A percentile compares a stretch with the other conserved stretches of the same genome.
phyloP scores from a whole-genome alignment of 2,888 invertebrate species.

The Leptodirus hochenwartii region DNA sequence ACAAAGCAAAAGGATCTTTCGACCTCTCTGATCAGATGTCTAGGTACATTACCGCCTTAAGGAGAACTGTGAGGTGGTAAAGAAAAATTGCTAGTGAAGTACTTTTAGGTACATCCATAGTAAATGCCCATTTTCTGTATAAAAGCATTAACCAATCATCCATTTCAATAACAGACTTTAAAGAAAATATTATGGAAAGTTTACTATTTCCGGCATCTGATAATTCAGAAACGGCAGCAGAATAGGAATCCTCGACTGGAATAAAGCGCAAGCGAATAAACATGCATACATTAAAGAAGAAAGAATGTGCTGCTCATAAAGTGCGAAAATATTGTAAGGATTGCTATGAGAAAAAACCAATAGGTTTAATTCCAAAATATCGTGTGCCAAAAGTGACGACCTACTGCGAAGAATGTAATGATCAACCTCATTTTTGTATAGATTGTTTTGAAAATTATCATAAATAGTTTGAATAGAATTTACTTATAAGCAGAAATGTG shows the following conservation, averaged over 20 bases:
- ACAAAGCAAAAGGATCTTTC: conserved; percentile 13
- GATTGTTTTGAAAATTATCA: too few species aligned
- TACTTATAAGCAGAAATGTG: too few species aligned
- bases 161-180: conserved; percentile 1
- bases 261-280: background rate
- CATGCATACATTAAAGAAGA: background rate
- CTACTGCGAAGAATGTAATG: too few species aligned
- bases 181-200: conserved; percentile 1
- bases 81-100: conserved; percentile 13
- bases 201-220: background rate
- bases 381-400: too few species aligned
- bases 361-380: too few species aligned
- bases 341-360: background rate
- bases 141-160: conserved; percentile 4
- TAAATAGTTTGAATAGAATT: too few species aligned
- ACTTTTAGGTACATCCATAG: conserved; percentile 6
- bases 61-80: conserved; percentile 15
- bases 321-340: conserved; percentile 1
- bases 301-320: background rate
- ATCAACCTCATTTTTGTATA: too few species aligned
- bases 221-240: conserved; percentile 1
- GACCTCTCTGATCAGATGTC: conserved; percentile 15
- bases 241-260: background rate
- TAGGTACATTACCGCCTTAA: conserved; percentile 11
- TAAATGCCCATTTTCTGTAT: conserved; percentile 6